Evolutionary conservation across 2,113 vertebrate genomes (phyloP), one percentile per base, ranked within the genome.

Genomic region (Chroicocephalus ridibundus): DNA sequence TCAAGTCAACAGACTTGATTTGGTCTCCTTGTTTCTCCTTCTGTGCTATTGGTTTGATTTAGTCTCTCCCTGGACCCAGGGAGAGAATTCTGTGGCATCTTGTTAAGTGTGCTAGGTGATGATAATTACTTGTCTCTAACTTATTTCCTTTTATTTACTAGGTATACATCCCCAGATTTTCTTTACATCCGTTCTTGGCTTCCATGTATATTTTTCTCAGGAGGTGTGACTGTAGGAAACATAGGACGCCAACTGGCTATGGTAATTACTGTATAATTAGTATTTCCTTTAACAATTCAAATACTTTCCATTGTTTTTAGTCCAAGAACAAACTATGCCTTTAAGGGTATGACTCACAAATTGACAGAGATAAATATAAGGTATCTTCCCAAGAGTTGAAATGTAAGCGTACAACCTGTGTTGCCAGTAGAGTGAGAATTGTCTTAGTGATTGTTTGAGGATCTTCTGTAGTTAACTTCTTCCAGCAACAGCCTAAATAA

Each of bases 151-250:
- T 38, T 57, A 14, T 96, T 60, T 86, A 6, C 74, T 94, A 99
- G 99, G 98, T 99, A 99, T 88, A 99, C 99, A 1, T 99, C 99
- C 83, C 99, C 99, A 68, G 99, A 99, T 81, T 99, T 99, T 85
- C 98, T 99, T 86, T 99, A 99, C 77, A 99, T 99, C 24, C 99
- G 99, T 80, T 99, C 99, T 61, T 99, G 99, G 99, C 99, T 99
- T 64, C 99, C 99, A 0, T 99, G 99, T 92, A 99, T 99, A 96
- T 99, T 99, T 97, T 99, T 99, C 98, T 99, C 99, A 7, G 99
- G 99, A 58, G 99, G 99, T 8, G 99, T 99, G 46, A 99, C 99
- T 4, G 99, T 99, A 86, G 99, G 99, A 60, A 99, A 99, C 98
- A 99, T 99, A 66, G 99, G 99, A 91, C 98, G 99, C 11, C 99